Base-by-base conservation (phyloP, 2,113 vertebrate species). In the Calidris pygmaea region DNA sequence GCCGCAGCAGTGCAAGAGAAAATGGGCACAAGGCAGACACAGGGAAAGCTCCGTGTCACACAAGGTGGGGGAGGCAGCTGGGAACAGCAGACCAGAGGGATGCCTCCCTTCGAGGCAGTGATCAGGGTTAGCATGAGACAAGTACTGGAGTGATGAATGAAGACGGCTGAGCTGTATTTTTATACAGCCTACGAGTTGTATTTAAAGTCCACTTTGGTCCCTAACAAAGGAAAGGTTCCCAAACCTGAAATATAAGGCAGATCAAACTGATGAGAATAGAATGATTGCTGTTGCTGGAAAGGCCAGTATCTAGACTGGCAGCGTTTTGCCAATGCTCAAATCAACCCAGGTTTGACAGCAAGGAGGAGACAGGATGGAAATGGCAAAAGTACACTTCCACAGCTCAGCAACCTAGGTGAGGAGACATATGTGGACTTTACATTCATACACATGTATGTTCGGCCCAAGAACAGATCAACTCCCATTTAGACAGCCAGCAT, bases 21-120 rank as follows among this genome's bases (percentile, higher is more conserved):
- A 60, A 0, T 1, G 43, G 26, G 48, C 53, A 22, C 24, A 32
- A 68, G 53, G 32, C 23, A 74, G 22, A 39, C 0, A 2, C 0
- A 0, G 45, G 12, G 20, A 68, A 85, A 87, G 19, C 35, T 72
- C 24, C 27, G 56, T 7, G 18, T 63, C 41, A 30, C 35, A 62
- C 43, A n/a, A 47, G 20, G 30, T 11, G 10, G 32, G 8, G 65
- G 13, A 48, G 18, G 39, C 27, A 26, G 65, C 21, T 43, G 27
- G 23, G 43, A 80, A 71, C 43, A 55, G n/a, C 34, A 79, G 24
- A 60, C 9, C 30, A 60, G 63, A 65, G 27, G 24, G 24, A 63
- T 32, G 10, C 7, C 20, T 50, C 5, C 17, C 68, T 79, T 21
- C 9, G 21, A 82, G 41, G 47, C 0, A 34, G 37, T 7, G 65